Evolutionary conservation across 2,797 vertebrate species (phyloP).

Genomic region (Lerista edwardsae): DNA sequence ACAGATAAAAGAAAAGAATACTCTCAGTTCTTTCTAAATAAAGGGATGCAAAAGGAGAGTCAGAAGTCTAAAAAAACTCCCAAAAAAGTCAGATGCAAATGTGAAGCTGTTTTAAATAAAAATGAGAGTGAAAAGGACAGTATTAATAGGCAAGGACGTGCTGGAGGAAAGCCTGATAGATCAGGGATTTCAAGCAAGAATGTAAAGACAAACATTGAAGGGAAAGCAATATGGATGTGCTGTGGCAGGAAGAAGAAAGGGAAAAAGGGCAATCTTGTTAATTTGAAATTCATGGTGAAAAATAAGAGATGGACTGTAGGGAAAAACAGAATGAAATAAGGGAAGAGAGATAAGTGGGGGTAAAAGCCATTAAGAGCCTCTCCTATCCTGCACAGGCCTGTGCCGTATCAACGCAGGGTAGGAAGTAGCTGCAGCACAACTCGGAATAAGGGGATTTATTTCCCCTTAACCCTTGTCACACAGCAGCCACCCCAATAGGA

Average conservation of each 20-base stretch:
- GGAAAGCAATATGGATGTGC: neutral
- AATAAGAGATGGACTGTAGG: neutral
- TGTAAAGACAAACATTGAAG: neutral
- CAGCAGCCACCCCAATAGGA: too few species aligned
- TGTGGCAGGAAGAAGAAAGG: neutral
- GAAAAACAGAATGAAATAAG: neutral
- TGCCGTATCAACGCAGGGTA: too few species aligned
- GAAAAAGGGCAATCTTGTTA: neutral
- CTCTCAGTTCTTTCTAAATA: neutral
- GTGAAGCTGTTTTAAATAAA: neutral
- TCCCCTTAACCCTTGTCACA: too few species aligned
- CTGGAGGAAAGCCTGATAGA: neutral
- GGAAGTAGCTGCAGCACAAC: too few species aligned
- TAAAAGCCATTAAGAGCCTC: neutral
- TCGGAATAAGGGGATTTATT: too few species aligned
- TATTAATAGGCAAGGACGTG: constrained; percentile 1
- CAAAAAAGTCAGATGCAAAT: neutral
- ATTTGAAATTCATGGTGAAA: neutral
- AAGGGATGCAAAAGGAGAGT: neutral
- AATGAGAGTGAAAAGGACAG: neutral
- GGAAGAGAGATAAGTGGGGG: neutral
- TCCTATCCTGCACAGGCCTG: too few species aligned
- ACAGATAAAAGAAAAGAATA: constrained; percentile 3
- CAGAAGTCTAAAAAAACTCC: neutral
- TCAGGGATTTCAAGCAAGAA: neutral